Evolutionary conservation across 2,888 invertebrate species (phyloP).

Genomic region (Orchesellides sinensis): DNA sequence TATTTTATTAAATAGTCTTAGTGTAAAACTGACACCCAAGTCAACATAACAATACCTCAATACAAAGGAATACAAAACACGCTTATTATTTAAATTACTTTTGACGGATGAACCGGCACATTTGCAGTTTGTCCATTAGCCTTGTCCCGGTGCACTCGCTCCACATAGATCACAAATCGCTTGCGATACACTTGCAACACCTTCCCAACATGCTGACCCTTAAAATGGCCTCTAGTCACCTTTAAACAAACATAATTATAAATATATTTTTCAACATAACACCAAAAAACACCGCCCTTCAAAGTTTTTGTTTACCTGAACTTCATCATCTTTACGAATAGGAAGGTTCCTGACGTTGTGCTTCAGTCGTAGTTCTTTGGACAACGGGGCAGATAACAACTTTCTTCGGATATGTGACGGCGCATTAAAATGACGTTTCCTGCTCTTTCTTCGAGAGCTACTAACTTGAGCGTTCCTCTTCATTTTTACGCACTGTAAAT

Average conservation of each 20-base stretch:
- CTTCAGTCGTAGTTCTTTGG: slow-evolving; percentile 97
- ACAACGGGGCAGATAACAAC: slow-evolving; percentile 97
- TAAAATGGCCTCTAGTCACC: slow-evolving; percentile 99
- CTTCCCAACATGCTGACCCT: slow-evolving; percentile 99
- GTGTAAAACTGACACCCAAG: background rate
- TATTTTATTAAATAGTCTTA: background rate
- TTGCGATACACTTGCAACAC: slow-evolving; percentile 99
- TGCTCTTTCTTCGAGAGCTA: slow-evolving; percentile 97
- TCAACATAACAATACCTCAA: background rate
- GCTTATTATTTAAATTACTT: slow-evolving; percentile 81
- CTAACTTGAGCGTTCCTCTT: slow-evolving; percentile 97
- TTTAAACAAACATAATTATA: too few relatives aligned
- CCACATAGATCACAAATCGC: slow-evolving; percentile 99
- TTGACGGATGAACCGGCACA: slow-evolving; percentile 99
- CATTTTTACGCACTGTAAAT: slow-evolving; percentile 80
- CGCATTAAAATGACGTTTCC: slow-evolving; percentile 99
- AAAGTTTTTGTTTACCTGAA: slow-evolving; percentile 87
- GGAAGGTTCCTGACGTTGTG: slow-evolving; percentile 99
- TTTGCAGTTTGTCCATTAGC: slow-evolving; percentile 99
- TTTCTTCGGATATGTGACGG: slow-evolving; percentile 97
- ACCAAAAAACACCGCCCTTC: background rate
- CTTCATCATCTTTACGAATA: slow-evolving; percentile 99
- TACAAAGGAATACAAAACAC: too few relatives aligned
- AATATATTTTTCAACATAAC: too few relatives aligned
- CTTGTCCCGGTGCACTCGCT: slow-evolving; percentile 99